These are phyloP conservation scores for Trachelipus rathkii DNA, from an alignment of 1,140 invertebrate species.

Conservation along the genomic window DNA sequence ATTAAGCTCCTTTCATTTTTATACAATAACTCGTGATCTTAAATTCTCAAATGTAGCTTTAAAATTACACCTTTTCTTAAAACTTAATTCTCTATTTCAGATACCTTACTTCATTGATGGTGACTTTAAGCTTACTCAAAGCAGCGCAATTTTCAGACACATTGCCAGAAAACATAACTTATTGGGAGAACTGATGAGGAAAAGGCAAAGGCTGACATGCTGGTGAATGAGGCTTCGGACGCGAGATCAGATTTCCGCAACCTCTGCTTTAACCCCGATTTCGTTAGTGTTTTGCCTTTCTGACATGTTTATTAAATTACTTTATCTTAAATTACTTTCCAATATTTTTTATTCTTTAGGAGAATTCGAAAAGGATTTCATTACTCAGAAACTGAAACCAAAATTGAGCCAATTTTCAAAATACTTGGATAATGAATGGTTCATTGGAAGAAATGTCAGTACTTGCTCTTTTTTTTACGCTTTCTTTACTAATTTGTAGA, in stretches of 20 bases:
- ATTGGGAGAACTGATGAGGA: constrained; percentile 53
- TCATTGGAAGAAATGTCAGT: no score
- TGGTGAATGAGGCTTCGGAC: constrained; percentile 52
- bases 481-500: no score
- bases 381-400: no score
- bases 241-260: constrained; percentile 50
- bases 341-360: no score
- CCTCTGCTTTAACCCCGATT: constrained; percentile 49
- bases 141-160: constrained; percentile 54
- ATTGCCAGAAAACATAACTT: constrained; percentile 54
- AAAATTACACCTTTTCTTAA: background rate
- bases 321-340: no score
- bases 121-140: constrained; percentile 55
- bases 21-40: no score
- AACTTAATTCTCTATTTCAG: constrained; percentile 44
- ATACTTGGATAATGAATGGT: no score
- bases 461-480: no score
- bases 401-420: no score
- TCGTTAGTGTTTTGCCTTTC: constrained; percentile 16
- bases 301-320: no score
- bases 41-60: background rate
- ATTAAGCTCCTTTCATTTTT: no score
- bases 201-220: constrained; percentile 50
- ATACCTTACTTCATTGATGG: constrained; percentile 59
- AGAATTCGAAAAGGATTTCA: no score